Evolutionary conservation across 2,113 vertebrate genomes (phyloP), one percentile per base, ranked within the genome.

Genomic region (Ammodytes dubius): DNA sequence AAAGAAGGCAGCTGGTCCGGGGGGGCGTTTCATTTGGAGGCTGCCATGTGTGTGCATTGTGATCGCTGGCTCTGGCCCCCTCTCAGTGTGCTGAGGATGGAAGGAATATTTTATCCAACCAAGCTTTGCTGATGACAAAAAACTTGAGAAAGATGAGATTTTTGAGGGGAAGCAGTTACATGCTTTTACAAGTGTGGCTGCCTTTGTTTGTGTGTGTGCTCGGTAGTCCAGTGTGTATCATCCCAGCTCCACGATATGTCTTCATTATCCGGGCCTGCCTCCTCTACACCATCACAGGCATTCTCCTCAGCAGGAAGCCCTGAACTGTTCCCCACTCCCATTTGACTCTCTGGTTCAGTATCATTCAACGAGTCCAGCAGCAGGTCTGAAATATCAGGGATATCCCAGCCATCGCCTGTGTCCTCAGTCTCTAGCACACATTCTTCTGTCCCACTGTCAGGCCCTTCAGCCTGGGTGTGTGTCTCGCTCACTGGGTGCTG

Each of bases 321-420:
- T 50, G 10, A 70, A 58, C 6, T 59, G 68, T 67, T 75, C 39
- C 13, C 19, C 17, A 7, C 14, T 42, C 19, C 59, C 14, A 27
- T 40, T 14, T 70, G 81, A 63, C 69, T 10, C n/a, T 76, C 63
- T 12, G 81, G 45, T 17, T 93, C 93, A 2, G 65, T 68, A 3
- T 93, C 87, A 27, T 82, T 85, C 40, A 93, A 65, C 5, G 92
- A 91, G 61, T 94, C 94, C 72, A 96, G 85, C 61, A 95, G 86
- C 61, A 95, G 86, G 71, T 95, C 92, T 10, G 95, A 95, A 65
- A 95, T 95, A 85, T 95, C 95, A 65, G 95, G 94, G 70, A 96
- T 94, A 19, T 96, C 95, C 95, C 94, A 96, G 2, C 94, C 94
- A 1, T 89, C 88, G 12, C 67, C 88, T 4, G 1, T 47, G 35